Base-by-base conservation (phyloP, 2,888 invertebrate species). In the Apodemia duryi region DNA sequence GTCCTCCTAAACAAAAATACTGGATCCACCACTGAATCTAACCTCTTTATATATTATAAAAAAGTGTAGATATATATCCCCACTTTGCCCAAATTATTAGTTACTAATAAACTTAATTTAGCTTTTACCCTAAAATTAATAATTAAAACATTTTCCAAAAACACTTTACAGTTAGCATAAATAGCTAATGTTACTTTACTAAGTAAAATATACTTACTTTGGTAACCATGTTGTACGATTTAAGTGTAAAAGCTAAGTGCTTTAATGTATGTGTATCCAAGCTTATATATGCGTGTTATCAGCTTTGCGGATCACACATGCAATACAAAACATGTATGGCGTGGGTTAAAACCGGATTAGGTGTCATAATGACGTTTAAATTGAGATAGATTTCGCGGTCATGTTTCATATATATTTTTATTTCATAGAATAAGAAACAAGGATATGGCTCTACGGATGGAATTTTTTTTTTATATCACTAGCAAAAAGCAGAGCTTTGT, bases 171-270 rank as follows among this genome's bases (percentile, higher is more conserved):
- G 11, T 13, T 46, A 13, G 0, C 4, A 13, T 38, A 46, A 13
- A 11, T 21, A 21, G 21, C 13, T 46, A 41, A 10, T 41, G 46
- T 46, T 46, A 13, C 13, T 3, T 46, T 46, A 46, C 46, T 46
- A 46, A 46, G 46, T 46, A 5, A 13, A 21, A 32, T 4, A 32
- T 13, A 21, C 13, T 46, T 21, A 41, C 65, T 65, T 66, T 65
- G 54, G 54, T 29, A 11, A 54, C 32, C 54, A 54, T 54, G 32
- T 54, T 54, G 32, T 29, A 29, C 32, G 29, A 54, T 6, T 54
- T 54, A 54, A 54, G 54, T 32, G 54, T 54, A 3, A 54, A 11
- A 29, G 29, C 54, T 54, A 11, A 54, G 54, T 54, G 54, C 32
- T 28, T 54, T 13, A 29, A 54, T 54, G 11, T 32, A 28, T 6